These are phyloP conservation scores for Penaeus indicus DNA, from an alignment of 1,140 invertebrate species.

Conservation along the genomic window DNA sequence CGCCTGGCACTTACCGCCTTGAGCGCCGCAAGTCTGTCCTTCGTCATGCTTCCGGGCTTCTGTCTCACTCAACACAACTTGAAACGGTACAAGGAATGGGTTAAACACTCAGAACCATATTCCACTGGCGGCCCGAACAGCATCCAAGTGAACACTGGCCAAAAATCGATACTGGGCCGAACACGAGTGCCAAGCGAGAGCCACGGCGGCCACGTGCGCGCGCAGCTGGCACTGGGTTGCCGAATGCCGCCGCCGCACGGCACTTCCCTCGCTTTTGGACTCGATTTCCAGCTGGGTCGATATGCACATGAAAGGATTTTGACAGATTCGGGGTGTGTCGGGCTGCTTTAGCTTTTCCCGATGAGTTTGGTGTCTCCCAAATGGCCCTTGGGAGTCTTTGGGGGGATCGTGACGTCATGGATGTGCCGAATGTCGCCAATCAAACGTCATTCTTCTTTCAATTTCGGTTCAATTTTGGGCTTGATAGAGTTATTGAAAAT, in stretches of 20 bases:
- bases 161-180: conserved; percentile 60
- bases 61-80: conserved; percentile 38
- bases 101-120: conserved; percentile 60
- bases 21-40: conserved; percentile 61
- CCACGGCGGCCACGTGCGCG: conserved; percentile 13
- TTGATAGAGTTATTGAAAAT: no score
- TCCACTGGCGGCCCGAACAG: conserved; percentile 62
- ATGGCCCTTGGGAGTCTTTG: background rate
- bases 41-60: conserved; percentile 41
- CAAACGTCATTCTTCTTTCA: no score
- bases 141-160: conserved; percentile 62
- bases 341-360: background rate
- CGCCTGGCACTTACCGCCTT: conserved; percentile 44
- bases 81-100: conserved; percentile 31
- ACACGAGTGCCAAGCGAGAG: conserved; percentile 49
- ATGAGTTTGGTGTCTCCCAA: background rate
- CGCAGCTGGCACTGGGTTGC: background rate
- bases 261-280: background rate
- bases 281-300: no score
- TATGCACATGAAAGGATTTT: no score
- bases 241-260: background rate
- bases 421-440: background rate
- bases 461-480: no score
- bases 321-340: background rate
- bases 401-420: conserved; percentile 22